These are phyloP conservation scores for Baryphthengus martii DNA, from an alignment of 2,113 vertebrate species.

Conservation along the genomic window DNA sequence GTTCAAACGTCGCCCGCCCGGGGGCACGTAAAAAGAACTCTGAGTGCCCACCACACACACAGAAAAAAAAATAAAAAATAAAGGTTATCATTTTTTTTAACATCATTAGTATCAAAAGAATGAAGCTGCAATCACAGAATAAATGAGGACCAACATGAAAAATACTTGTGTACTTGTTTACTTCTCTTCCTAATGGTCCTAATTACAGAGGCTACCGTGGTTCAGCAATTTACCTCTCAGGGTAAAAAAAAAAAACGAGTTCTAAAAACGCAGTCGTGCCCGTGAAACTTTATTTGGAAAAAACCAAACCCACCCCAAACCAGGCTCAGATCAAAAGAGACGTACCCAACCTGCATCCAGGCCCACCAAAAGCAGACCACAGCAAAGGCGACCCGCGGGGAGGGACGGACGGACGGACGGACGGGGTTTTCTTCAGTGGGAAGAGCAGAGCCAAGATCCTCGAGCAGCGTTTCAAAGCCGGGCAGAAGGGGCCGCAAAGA, in stretches of 20 bases:
- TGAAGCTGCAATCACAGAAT: background rate
- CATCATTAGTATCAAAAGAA: background rate
- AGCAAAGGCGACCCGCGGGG: no score
- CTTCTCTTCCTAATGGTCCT: background rate
- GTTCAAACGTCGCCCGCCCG: background rate
- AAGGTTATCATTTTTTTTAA: background rate
- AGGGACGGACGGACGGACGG: no score
- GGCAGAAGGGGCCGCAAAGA: background rate
- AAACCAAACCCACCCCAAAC: no score
- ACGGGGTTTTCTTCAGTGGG: no score
- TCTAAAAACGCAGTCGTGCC: background rate
- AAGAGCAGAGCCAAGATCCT: background rate
- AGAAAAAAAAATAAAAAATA: background rate
- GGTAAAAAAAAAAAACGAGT: background rate
- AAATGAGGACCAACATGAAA: background rate
- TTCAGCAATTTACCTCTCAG: background rate
- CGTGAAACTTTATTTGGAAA: background rate
- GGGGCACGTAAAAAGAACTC: background rate
- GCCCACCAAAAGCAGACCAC: background rate
- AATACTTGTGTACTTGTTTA: background rate
- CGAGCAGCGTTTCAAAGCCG: background rate
- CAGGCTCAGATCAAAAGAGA: background rate
- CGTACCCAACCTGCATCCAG: background rate
- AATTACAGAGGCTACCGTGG: background rate
- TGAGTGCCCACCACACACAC: background rate